Evolutionary conservation across 2,888 invertebrate species (phyloP).

Genomic region (Balanococcus diminutus): DNA sequence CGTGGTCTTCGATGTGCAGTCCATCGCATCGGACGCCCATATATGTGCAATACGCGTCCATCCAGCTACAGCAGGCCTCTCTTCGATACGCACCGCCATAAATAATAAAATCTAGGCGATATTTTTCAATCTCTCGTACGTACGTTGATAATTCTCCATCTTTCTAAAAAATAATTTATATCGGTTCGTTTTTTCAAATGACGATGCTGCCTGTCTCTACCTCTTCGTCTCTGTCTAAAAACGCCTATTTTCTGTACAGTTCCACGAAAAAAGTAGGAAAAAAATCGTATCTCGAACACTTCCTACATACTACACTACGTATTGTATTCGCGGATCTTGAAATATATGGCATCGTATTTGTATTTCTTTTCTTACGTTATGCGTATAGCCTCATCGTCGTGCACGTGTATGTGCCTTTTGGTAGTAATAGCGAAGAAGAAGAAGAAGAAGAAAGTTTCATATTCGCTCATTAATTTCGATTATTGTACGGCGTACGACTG

Average conservation of each 20-base stretch:
- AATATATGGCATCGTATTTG: slow-evolving; percentile 23
- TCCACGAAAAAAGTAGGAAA: not conserved
- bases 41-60: not conserved
- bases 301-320: no score
- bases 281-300: not conserved
- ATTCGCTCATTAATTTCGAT: slow-evolving; percentile 13
- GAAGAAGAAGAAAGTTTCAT: not conserved
- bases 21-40: not conserved
- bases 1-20: not conserved
- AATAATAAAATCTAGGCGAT: not conserved
- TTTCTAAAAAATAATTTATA: not conserved
- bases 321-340: not conserved
- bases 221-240: not conserved
- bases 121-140: not conserved
- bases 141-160: not conserved
- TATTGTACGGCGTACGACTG: not conserved
- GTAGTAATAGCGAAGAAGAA: no score
- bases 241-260: not conserved
- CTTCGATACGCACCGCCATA: not conserved
- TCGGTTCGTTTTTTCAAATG: not conserved
- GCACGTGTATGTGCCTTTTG: no score
- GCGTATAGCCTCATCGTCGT: no score
- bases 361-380: not conserved
- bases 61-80: no score
- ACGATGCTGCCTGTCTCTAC: not conserved